Conservation (phyloP, 2,797 vertebrate genomes). For the Orientallactaga sibirica region DNA sequence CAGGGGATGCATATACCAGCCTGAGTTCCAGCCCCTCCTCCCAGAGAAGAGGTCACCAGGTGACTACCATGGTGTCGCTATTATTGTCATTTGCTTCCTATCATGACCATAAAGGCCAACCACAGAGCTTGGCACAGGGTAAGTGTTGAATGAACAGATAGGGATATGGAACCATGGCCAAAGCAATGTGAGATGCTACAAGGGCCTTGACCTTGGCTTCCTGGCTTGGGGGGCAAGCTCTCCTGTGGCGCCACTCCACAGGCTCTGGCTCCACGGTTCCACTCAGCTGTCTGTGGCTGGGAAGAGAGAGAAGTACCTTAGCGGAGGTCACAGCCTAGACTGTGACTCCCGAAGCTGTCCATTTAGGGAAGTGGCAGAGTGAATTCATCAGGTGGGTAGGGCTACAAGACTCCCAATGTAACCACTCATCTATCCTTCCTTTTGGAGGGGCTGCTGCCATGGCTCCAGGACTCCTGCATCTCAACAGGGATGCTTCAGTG, state of each 20-base stretch:
- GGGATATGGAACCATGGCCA: not conserved
- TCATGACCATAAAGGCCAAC: not conserved
- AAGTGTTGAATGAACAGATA: too few relatives aligned
- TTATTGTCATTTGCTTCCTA: too few relatives aligned
- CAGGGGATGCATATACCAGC: not conserved
- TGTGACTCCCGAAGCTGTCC: not conserved
- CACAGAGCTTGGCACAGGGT: not conserved
- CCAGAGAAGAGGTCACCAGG: too few relatives aligned
- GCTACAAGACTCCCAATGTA: not conserved
- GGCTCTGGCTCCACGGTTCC: not conserved
- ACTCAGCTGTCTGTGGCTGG: not conserved
- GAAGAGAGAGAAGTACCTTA: not conserved
- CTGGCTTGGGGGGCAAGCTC: fast-evolving
- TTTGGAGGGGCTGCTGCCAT: not conserved
- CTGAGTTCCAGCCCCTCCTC: not conserved
- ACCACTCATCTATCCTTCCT: not conserved
- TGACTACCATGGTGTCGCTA: not conserved
- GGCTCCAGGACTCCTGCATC: not conserved
- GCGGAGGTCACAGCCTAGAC: too few relatives aligned
- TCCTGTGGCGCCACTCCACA: not conserved
- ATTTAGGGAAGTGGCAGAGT: not conserved
- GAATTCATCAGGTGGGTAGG: not conserved
- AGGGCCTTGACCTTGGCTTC: not conserved
- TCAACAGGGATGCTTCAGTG: not conserved
- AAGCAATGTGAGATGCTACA: not conserved